Evolutionary conservation across 2,888 invertebrate genomes (phyloP).

Genomic region (Stenodema calcarata): DNA sequence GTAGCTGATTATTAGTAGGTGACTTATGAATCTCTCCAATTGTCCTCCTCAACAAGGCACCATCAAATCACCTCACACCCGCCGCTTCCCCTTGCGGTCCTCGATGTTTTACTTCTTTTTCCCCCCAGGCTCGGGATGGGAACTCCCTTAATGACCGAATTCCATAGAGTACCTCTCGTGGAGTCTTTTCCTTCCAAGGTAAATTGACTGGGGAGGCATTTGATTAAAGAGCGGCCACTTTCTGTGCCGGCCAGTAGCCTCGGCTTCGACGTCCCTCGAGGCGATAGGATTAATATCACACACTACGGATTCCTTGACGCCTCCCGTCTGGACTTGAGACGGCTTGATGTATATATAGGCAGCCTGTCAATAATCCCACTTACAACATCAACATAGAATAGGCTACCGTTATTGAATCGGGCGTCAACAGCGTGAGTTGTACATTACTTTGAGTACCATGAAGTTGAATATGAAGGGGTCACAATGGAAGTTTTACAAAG

Average conservation of each 20-base stretch:
- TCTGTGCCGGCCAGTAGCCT: background rate
- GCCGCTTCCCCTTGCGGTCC: background rate
- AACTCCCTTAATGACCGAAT: slow-evolving; percentile 24
- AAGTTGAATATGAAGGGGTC: no score
- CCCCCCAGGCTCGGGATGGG: background rate
- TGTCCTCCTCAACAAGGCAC: background rate
- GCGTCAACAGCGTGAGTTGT: background rate
- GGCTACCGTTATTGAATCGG: background rate
- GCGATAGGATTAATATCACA: slow-evolving; percentile 3
- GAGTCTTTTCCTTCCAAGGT: background rate
- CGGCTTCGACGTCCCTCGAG: background rate
- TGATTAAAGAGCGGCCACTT: slow-evolving; percentile 31
- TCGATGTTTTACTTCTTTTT: background rate
- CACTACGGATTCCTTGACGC: background rate
- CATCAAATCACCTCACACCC: background rate
- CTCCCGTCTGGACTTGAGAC: background rate
- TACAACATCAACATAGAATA: background rate
- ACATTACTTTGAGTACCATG: no score
- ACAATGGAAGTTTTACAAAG: no score
- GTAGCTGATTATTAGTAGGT: slow-evolving; percentile 24
- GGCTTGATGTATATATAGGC: background rate
- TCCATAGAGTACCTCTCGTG: background rate
- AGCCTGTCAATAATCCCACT: background rate
- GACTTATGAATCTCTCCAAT: background rate
- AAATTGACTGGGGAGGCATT: slow-evolving; percentile 19